phyloP scores from a whole-genome alignment of 1,140 invertebrate species.

The Calephelis nemesis region DNA sequence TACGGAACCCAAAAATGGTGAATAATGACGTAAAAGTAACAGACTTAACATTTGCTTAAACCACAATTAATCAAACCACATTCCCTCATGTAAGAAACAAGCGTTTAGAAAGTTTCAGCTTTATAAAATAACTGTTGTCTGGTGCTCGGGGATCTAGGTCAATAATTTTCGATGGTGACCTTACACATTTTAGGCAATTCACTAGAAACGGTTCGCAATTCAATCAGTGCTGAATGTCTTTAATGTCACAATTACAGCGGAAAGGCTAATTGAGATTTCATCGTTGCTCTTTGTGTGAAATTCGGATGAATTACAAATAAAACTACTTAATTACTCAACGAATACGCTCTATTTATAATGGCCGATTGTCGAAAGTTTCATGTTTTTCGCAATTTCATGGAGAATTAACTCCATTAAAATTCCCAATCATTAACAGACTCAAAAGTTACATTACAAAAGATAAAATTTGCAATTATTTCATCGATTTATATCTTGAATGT shows the following conservation, averaged over 20 bases:
- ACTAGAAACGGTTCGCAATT: slow-evolving; percentile 27
- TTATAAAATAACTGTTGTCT: no score
- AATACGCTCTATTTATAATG: not conserved
- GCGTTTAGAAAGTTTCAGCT: no score
- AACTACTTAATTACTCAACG: not conserved
- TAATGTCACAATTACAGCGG: slow-evolving; percentile 20
- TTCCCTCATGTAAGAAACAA: no score
- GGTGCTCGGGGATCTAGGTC: not conserved
- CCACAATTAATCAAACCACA: no score
- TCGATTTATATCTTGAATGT: no score
- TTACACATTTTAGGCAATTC: slow-evolving; percentile 40
- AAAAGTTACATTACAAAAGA: no score
- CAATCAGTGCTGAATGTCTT: slow-evolving; percentile 37
- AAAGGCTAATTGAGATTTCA: slow-evolving; percentile 32
- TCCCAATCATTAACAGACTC: no score
- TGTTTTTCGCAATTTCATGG: slow-evolving; percentile 1
- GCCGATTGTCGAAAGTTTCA: not conserved
- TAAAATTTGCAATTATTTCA: no score
- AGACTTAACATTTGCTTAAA: no score
- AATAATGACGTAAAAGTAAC: no score
- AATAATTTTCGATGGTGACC: slow-evolving; percentile 42
- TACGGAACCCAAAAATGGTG: no score
- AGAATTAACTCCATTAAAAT: no score
- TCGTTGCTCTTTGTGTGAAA: slow-evolving; percentile 13
- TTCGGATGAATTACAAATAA: not conserved